Evolutionary conservation across 2,113 vertebrate species (phyloP).

Genomic region (Gallinago paraguaiae): DNA sequence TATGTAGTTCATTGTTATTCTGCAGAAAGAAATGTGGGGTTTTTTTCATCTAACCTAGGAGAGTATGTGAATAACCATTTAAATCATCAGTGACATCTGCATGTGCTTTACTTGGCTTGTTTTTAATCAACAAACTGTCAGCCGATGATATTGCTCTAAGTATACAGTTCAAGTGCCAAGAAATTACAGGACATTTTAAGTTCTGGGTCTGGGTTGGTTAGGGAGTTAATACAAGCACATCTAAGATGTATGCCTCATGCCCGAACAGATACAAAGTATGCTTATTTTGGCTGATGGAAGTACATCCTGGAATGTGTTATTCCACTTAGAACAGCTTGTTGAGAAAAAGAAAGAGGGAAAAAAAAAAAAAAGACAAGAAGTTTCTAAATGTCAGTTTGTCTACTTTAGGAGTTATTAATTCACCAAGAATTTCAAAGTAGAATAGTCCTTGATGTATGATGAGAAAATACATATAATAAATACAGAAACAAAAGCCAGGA

Average conservation of each 20-base stretch:
- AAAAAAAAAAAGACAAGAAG: neutral
- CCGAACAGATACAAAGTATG: conserved; percentile 53
- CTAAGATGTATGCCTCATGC: conserved; percentile 51
- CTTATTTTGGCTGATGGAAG: conserved; percentile 50
- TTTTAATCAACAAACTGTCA: conserved; percentile 64
- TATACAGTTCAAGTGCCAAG: conserved; percentile 35
- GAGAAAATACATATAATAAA: neutral
- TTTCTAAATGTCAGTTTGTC: conserved; percentile 4
- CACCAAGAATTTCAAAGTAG: neutral
- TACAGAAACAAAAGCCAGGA: neutral
- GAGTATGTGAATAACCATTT: conserved; percentile 40
- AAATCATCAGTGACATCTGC: conserved; percentile 45
- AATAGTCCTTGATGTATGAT: neutral
- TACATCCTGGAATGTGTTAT: conserved; percentile 56
- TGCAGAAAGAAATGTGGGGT: neutral
- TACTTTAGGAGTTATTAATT: neutral
- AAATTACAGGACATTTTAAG: conserved; percentile 47
- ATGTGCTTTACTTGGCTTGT: conserved; percentile 57
- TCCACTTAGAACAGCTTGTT: conserved; percentile 16
- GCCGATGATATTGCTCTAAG: conserved; percentile 25
- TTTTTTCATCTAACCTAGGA: neutral
- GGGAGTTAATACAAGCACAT: conserved; percentile 34
- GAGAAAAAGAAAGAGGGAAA: neutral
- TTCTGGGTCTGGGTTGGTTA: neutral
- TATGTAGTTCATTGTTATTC: neutral